Evolutionary conservation across 2,888 invertebrate genomes (phyloP), one percentile per base, ranked within the genome.

Genomic region (Phragmatobia fuliginosa): DNA sequence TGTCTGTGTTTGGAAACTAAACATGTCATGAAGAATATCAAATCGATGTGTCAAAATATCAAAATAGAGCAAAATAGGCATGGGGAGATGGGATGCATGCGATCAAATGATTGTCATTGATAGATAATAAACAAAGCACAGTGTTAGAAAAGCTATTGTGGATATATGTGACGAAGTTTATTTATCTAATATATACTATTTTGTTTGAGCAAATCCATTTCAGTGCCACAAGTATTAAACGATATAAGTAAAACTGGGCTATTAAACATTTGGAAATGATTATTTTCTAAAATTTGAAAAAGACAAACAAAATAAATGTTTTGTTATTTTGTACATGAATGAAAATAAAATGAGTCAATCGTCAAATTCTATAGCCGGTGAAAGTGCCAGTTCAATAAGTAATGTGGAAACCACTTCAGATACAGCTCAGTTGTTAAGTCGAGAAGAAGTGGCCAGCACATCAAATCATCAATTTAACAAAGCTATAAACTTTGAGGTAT

Each of bases 401-500:
- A 75, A 80, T 64, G 58, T 81, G 38, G 91, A 89, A 83, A 88
- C 88, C 18, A 91, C 92, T 65, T 90, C 92, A 4, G 94, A 94
- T 68, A 94, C 94, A 67, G 93, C 92, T 10, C 92, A 92, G 72
- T 76, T 94, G 78, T 74, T 94, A 49, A 90, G 86, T 78, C 87
- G 90, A 85, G 92, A 93, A 74, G 93, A 91, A 66, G 59, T 11
- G 77, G 90, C 94, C 14, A 90, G 90, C 72, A 90, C 91, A 65
- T 94, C 95, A 25, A 91, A 90, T 73, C 89, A 85, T 21, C 89
- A 90, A 65, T 83, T 92, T 8, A 93, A 93, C 75, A 91, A 87
- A 82, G 83, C 91, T 65, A 81, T 83, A 58, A 84, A 86, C 72
- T 87, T 85, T 72, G 87, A 91, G 88, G 94, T 93, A 90, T 77